Conservation (phyloP, 2,113 vertebrate genomes). For the Felis chaus region DNA sequence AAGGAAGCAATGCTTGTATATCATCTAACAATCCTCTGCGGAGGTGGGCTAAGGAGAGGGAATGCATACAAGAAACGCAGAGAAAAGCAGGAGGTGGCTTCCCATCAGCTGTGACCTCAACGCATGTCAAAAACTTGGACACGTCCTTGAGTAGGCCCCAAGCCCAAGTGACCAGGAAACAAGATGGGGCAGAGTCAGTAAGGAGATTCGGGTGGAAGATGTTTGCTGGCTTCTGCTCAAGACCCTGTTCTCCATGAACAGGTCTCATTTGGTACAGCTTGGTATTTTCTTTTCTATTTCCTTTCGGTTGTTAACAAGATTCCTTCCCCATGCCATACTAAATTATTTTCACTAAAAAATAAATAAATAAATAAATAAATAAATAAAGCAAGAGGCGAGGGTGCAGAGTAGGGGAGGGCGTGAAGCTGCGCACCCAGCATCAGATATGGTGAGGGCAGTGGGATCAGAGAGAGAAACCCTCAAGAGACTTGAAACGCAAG, state of each 20-base stretch:
- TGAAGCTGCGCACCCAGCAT: not conserved
- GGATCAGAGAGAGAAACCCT: not conserved
- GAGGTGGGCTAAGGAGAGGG: not conserved
- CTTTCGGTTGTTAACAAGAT: not conserved
- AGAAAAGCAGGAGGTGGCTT: not conserved
- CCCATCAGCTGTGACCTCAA: not conserved
- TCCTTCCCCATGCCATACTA: not conserved
- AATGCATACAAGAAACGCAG: not conserved
- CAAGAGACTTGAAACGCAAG: accelerated
- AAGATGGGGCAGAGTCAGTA: not conserved
- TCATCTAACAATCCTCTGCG: no score
- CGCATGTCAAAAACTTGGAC: not conserved
- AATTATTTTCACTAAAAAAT: not conserved
- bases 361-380: not conserved
- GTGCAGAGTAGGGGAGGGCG: not conserved
- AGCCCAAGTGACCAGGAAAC: not conserved
- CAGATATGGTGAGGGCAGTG: accelerated
- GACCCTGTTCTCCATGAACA: not conserved
- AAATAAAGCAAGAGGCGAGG: not conserved
- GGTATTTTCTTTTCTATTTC: not conserved
- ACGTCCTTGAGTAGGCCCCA: not conserved
- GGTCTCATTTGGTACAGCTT: not conserved
- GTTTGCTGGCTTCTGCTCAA: not conserved
- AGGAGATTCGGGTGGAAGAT: no score
- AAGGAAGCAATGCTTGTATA: not conserved